A percentile compares a stretch with the other conserved stretches of the same genome.
Conservation (phyloP, 2,888 invertebrate genomes). For the Xylocampa areola region DNA sequence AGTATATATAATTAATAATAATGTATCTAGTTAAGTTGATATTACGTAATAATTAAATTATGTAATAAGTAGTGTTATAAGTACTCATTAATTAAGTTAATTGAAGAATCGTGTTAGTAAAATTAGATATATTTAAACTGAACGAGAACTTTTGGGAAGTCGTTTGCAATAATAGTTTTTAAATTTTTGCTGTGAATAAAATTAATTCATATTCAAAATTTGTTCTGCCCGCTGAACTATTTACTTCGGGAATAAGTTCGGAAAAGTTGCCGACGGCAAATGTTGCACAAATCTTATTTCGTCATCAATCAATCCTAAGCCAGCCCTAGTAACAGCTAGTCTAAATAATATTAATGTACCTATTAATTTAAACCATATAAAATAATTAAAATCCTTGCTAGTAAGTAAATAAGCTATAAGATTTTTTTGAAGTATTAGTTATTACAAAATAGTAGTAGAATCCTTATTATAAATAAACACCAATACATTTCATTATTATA, state of each 20-base stretch:
- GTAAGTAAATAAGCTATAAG: too few relatives aligned
- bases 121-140: constrained; percentile 10
- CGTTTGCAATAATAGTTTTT: neutral
- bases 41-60: constrained; percentile 51
- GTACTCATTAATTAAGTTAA: constrained; percentile 27
- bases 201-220: neutral
- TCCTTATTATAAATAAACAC: neutral
- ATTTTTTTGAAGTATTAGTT: too few relatives aligned
- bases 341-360: too few relatives aligned
- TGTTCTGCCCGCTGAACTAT: constrained; percentile 1
- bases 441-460: too few relatives aligned
- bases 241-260: constrained; percentile 33
- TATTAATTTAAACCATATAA: too few relatives aligned
- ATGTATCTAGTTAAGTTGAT: constrained; percentile 22
- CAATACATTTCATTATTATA: constrained; percentile 5
- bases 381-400: too few relatives aligned
- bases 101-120: neutral
- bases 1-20: constrained; percentile 32
- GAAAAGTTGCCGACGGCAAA: constrained; percentile 61
- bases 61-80: constrained; percentile 37
- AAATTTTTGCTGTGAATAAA: neutral
- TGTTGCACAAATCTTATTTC: neutral
- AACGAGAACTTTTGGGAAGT: constrained; percentile 31
- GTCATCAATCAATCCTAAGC: constrained; percentile 2
- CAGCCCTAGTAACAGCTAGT: neutral